Base-by-base conservation (phyloP, 2,797 vertebrate genomes). In the Allobates femoralis region DNA sequence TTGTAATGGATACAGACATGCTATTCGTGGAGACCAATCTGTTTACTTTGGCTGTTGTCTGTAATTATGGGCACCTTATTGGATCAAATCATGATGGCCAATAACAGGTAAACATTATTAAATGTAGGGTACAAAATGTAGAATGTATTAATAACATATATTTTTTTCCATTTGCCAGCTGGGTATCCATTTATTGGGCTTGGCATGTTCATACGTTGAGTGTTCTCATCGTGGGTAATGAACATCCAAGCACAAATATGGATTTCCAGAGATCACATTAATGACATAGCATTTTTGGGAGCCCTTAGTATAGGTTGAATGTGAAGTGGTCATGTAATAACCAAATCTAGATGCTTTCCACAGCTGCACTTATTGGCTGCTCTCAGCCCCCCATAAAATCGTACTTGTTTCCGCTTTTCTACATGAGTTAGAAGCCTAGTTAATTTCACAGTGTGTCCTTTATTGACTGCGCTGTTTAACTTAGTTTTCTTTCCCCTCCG, bases 381-480 rank as follows among this genome's bases (percentile, higher is more conserved):
- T 34, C 79, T 75, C 76, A 89, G 55, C 81, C 64, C 28, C 21
- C 8, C 21, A 80, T 21, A n/a, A 81, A 87, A 89, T 69, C 86
- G 32, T 55, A 83, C 81, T 73, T 83, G 81, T 83, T 83, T 83
- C 81, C 67, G 66, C 53, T 74, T 83, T 83, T 80, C 62, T 79
- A 80, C 64, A 79, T 79, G 77, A 58, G 66, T 80, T 80, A 85
- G 66, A 80, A 85, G 73, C 76, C 78, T 71, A 79, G 84, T 85
- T 85, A 85, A 85, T 86, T 81, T 86, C 66, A 81, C 85, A 81
- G 77, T 79, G 53, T 86, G 77, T 79, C 74, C 84, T 60, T 84
- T 79, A 86, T 86, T 86, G 84, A 74, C 79, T 86, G 79, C 51
- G 79, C 85, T 86, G 79, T 64, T 86, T 75, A 74, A 81, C 86